Conservation (phyloP, 2,888 invertebrate species). For the Yponomeuta evonymella region DNA sequence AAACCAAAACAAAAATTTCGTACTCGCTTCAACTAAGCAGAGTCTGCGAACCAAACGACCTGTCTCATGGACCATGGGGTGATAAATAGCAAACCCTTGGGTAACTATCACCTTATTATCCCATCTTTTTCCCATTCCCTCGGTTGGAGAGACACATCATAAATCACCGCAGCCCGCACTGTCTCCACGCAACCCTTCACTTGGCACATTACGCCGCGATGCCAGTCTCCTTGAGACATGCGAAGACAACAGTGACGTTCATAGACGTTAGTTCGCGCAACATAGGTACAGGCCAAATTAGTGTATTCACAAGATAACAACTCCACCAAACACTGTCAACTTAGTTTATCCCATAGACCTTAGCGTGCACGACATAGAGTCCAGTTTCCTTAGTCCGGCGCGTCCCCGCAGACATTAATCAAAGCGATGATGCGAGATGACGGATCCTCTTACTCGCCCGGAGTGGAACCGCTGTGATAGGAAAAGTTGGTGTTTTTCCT, state of each 20-base stretch:
- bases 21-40: too few species aligned
- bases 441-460: background rate
- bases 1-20: too few species aligned
- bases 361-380: background rate
- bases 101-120: background rate
- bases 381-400: background rate
- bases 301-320: too few species aligned
- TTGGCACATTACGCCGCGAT: background rate
- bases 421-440: background rate
- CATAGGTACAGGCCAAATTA: too few species aligned
- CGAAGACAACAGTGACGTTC: background rate
- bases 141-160: background rate
- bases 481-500: background rate
- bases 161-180: background rate
- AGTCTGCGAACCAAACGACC: too few species aligned
- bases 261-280: too few species aligned
- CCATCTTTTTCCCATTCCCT: background rate
- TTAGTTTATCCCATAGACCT: background rate
- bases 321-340: background rate
- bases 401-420: background rate
- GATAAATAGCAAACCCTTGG: background rate
- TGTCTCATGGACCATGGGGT: background rate
- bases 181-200: background rate
- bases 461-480: too few species aligned
- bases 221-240: background rate